Conservation (phyloP, 35 echinoderm and acorn worm species). For the Apostichopus japonicus region DNA sequence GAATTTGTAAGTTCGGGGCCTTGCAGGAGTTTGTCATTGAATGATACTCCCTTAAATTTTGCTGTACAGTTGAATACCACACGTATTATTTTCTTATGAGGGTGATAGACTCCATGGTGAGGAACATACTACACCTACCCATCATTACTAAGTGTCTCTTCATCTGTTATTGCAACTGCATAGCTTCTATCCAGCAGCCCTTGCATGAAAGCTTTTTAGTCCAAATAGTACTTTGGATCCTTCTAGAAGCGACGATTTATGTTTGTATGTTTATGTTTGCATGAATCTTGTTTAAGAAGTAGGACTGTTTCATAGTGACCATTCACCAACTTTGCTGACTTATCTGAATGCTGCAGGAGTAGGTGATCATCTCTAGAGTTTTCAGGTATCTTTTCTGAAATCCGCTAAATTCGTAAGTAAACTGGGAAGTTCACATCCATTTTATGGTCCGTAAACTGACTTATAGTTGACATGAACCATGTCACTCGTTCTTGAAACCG, state of each 20-base stretch:
- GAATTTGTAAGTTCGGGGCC: slow-evolving; percentile 71
- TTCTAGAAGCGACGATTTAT: slow-evolving; percentile 51
- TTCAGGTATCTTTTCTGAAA: slow-evolving; percentile 32
- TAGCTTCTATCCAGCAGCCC: slow-evolving; percentile 50
- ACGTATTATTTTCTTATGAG: slow-evolving; percentile 63
- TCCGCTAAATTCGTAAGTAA: slow-evolving; percentile 31
- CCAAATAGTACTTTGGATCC: slow-evolving; percentile 41
- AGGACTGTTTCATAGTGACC: slow-evolving; percentile 47
- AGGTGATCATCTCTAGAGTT: background rate
- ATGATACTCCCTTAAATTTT: slow-evolving; percentile 60
- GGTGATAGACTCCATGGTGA: slow-evolving; percentile 78
- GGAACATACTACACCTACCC: background rate
- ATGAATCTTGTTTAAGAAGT: slow-evolving; percentile 4
- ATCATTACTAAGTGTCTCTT: slow-evolving; percentile 33
- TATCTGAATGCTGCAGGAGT: background rate
- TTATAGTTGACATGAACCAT: background rate
- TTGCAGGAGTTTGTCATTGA: slow-evolving; percentile 63
- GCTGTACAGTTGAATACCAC: slow-evolving; percentile 48
- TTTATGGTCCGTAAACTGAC: slow-evolving; percentile 29
- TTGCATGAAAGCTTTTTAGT: slow-evolving; percentile 70
- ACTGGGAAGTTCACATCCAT: slow-evolving; percentile 3
- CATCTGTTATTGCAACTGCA: slow-evolving; percentile 52
- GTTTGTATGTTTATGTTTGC: background rate
- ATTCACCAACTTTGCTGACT: slow-evolving; percentile 25
- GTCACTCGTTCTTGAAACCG: slow-evolving; percentile 10